Base-by-base conservation (phyloP, 35 echinoderm and acorn worm genomes). In the Stichopus chloronotus region DNA sequence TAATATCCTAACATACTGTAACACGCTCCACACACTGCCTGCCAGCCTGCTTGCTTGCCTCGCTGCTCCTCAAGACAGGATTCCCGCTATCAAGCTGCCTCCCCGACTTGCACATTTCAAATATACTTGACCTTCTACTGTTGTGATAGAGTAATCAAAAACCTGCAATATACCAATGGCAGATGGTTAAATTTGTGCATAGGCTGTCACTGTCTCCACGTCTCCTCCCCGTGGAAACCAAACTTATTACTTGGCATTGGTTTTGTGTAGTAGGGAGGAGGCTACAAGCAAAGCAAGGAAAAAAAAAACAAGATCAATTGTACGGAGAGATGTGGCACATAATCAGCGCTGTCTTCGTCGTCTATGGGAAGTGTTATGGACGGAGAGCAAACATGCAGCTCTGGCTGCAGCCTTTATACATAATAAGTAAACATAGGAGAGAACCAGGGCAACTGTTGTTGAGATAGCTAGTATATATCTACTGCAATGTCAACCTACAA, bases 151-250 rank as follows among this genome's bases (percentile, higher is more conserved):
- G 87, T 89, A 89, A 89, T 89, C 87, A 89, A 89, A 89, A 89
- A 89, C 87, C 87, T 89, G 65, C 87, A 89, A 23, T 89, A 63
- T 89, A 54, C 65, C 52, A 89, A 20, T 14, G 65, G 87, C 87
- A 89, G 87, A 89, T 89, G 87, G 87, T 74, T 89, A 89, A 89
- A 89, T 89, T 89, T 89, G 59, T 89, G 87, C 87, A 89, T 17
- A 65, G 22, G 87, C 87, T 74, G 87, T 89, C 30, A 89, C 59
- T 89, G 87, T 52, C 65, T 65, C 17, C n/a, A 63, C 58, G 65
- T 30, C 7, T 89, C 59, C 87, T 89, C 87, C 87, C 87, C 61
- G 25, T 65, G 87, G 57, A 89, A 89, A 85, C 82, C 16, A 85
- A n/a, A n/a, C 82, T 85, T 85, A 85, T 85, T 85, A 85, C 55